Evolutionary conservation across 2,888 invertebrate genomes (phyloP), one percentile per base, ranked within the genome.

Genomic region (Sphinx pinastri): DNA sequence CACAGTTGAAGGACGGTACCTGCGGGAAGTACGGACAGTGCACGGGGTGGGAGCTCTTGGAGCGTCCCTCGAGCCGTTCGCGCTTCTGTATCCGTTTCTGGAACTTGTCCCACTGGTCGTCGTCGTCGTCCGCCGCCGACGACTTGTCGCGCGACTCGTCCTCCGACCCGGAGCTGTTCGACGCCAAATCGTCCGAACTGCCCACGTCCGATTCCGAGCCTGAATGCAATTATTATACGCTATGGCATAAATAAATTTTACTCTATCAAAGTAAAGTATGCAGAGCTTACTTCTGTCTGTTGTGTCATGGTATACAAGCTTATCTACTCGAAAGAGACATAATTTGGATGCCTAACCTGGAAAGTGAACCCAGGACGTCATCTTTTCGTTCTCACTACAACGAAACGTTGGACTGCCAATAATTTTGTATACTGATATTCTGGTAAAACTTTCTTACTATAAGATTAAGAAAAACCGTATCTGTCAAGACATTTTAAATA

Each of bases 21-120:
- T 97, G 97, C 6, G 99, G 99, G 90, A 97, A 99, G 88, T 97
- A 96, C 0, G 99, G 99, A 92, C 98, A 98, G 89, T 99, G 99
- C 45, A 99, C 99, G n/a, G 97, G 95, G 88, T 99, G 99, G 14
- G 99, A 99, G 79, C 97, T 95, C 92, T 98, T 98, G 66, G 98
- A 98, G 84, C 98, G 97, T 8, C 99, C 98, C 89, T 99, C 99
- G 57, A 99, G 93, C 77, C 98, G 96, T 84, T 99, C 99, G 25
- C 97, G 95, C 84, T 98, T 98, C 78, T 97, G 96, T 71, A 98
- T 91, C 82, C 97, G 97, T 81, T 97, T 96, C 90, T 99, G 98
- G 91, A 98, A 97, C 90, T 97, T 97, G 84, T 98, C 98, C 99
- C 99, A 99, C 87, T 99, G 98, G 80, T 97, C 97, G 82, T 98